Evolutionary conservation across 2,888 invertebrate species (phyloP), one percentile per base, ranked within the genome.

Genomic region (Glyphotaelius pellucidus): DNA sequence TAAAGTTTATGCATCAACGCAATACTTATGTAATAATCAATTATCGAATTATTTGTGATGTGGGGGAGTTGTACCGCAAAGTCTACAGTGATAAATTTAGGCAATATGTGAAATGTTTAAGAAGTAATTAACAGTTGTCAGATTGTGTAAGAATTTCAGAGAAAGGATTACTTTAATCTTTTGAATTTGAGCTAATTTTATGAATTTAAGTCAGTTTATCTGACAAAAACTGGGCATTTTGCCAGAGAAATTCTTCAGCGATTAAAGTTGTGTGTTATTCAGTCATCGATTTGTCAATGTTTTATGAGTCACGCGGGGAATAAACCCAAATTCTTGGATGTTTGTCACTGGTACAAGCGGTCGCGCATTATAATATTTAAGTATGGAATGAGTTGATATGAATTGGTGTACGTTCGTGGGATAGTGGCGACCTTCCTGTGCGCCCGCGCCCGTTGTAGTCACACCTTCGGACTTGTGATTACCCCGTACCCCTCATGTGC

Each of bases 351-450:
- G 67, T 85, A 85, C 67, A 67, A 67, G 67, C 88, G 88, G 88
- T 67, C 88, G 32, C 52, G 88, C 88, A 88, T 88, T 88, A 88
- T 88, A 88, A 88, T 88, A 88, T 88, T 89, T 89, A 80, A 80
- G 32, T 80, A 38, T 80, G 80, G 89, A 80, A 80, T 47, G 80
- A 89, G 47, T 89, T 80, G 89, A 89, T 89, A 80, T 42, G 32
- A 89, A 89, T 80, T 80, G 80, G 80, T 79, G 35, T 88, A 67
- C 38, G 87, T 47, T 80, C 92, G 92, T 92, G 92, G 80, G 92
- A 92, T 89, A 88, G 90, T 42, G 67, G 92, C 92, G 92, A 92
- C 92, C 92, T 92, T 90, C 92, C 90, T 30, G 30, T 32, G 42
- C 81, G 81, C 86, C 90, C 91, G 42, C 81, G 81, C 86, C 90